phyloP scores from a whole-genome alignment of 2,797 vertebrate genomes.

The Graptemys geographica region DNA sequence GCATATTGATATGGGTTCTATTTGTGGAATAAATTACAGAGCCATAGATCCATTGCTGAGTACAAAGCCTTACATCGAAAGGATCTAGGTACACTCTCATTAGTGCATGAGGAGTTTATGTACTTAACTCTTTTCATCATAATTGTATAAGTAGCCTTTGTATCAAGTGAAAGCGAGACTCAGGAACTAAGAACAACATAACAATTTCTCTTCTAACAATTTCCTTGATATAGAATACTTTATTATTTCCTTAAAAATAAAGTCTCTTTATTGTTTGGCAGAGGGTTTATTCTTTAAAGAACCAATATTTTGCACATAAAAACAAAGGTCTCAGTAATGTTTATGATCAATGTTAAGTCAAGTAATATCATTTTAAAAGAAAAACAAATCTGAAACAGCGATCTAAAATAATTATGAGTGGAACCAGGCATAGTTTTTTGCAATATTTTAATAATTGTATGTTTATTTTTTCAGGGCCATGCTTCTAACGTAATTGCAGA shows the following conservation, averaged over 20 bases:
- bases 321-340: not conserved
- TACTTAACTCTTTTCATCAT: not conserved
- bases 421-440: not conserved
- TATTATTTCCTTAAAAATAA: not conserved
- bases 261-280: not conserved
- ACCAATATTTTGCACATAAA: not conserved
- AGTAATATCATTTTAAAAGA: not conserved
- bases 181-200: conserved; percentile 15
- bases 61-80: not conserved
- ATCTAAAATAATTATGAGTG: not conserved
- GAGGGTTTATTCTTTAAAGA: not conserved
- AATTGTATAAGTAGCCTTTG: not conserved
- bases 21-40: not conserved
- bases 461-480: not conserved
- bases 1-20: not conserved
- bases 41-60: not conserved
- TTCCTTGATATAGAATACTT: not conserved
- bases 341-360: not conserved
- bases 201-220: not conserved
- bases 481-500: not conserved
- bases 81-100: not conserved
- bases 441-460: not conserved
- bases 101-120: not conserved
- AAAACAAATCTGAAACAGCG: not conserved
- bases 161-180: not conserved